Evolutionary conservation across 2,113 vertebrate species (phyloP).

Genomic region (Spheniscus mendiculus): DNA sequence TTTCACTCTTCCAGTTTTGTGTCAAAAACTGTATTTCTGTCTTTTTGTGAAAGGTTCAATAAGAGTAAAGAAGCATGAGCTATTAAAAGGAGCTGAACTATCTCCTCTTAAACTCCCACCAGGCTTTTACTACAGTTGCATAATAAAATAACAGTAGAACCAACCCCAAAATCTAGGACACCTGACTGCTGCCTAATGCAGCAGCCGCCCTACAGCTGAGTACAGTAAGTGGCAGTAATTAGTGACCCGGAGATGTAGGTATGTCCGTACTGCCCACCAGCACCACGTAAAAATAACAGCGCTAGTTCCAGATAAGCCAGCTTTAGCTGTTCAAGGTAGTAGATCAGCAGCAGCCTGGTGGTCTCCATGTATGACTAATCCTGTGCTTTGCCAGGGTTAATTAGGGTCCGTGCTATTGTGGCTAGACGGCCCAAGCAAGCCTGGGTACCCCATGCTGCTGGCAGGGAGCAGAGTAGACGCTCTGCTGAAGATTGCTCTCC

Average conservation of each 20-base stretch:
- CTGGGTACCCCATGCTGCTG: neutral
- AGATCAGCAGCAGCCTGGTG: neutral
- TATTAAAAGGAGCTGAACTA: neutral
- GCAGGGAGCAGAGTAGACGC: neutral
- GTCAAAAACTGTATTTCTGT: neutral
- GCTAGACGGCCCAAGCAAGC: neutral
- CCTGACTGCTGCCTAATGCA: neutral
- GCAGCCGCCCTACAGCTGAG: neutral
- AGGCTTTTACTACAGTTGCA: neutral
- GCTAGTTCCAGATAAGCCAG: neutral
- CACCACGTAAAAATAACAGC: neutral
- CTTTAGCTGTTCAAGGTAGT: neutral
- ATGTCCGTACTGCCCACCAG: neutral
- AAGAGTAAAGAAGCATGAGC: neutral
- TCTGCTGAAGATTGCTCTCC: neutral
- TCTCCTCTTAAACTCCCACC: neutral
- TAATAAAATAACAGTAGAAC: neutral
- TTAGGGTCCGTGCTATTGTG: neutral
- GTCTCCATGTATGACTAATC: neutral
- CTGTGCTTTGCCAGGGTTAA: neutral
- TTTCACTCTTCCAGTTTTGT: neutral
- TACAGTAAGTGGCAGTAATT: neutral
- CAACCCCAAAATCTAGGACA: neutral
- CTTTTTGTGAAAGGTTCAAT: neutral
- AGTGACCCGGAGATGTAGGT: neutral